Evolutionary conservation across 2,888 invertebrate genomes (phyloP).

Genomic region (Philhelius pedissequus): DNA sequence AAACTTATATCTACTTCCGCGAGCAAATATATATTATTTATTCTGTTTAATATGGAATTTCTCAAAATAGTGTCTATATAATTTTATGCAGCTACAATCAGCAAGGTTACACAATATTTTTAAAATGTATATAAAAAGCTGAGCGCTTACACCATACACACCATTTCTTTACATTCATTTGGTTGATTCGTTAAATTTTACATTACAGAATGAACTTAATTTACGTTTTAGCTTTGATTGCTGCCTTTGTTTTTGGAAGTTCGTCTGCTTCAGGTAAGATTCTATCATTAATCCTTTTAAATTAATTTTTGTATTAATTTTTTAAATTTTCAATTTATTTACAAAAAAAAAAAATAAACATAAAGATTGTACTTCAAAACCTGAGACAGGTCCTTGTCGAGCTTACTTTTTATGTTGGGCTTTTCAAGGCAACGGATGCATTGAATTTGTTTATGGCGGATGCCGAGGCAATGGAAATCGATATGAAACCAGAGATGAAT

Average conservation of each 20-base stretch:
- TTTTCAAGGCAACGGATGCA: not conserved
- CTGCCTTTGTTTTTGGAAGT: not conserved
- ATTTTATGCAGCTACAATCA: not conserved
- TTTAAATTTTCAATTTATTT: not conserved
- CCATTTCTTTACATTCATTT: not conserved
- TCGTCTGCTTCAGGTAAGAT: not conserved
- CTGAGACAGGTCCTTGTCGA: not conserved
- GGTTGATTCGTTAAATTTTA: not conserved
- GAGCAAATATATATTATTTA: not conserved
- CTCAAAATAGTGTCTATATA: not conserved
- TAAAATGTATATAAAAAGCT: not conserved
- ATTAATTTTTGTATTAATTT: no score
- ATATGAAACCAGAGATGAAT: not conserved
- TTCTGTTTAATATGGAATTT: not conserved
- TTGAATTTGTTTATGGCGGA: conserved; percentile 20
- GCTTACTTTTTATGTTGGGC: not conserved
- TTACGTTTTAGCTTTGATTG: not conserved
- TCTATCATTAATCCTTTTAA: not conserved
- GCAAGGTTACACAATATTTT: not conserved
- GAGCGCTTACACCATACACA: not conserved
- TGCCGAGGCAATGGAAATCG: conserved; percentile 9
- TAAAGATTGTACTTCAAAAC: not conserved
- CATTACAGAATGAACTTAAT: not conserved
- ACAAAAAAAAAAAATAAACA: not conserved
- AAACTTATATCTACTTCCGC: not conserved